phyloP scores from a whole-genome alignment of 2,797 vertebrate genomes.

The Coregonus ussuriensis region DNA sequence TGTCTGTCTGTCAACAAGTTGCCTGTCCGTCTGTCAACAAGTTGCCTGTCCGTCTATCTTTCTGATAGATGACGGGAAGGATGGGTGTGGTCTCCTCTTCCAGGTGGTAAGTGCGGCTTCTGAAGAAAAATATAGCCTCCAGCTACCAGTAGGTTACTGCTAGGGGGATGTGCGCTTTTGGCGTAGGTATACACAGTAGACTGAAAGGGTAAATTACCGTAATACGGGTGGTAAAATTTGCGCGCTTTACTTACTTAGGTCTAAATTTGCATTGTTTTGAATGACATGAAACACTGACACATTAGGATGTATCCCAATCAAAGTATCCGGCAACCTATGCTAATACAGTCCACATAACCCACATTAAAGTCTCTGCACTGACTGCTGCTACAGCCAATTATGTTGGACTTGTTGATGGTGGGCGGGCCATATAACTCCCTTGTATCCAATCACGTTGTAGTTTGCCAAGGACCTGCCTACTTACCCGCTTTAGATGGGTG shows the following conservation, averaged over 20 bases:
- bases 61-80: neutral
- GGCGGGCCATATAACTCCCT: slow-evolving; percentile 39
- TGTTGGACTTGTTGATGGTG: neutral
- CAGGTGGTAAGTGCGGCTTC: too few relatives aligned
- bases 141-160: neutral
- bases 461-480: slow-evolving; percentile 60
- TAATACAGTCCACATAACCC: slow-evolving; percentile 38
- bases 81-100: slow-evolving; percentile 28
- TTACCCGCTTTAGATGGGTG: slow-evolving; percentile 44
- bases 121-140: neutral
- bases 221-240: neutral
- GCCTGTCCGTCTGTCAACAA: neutral
- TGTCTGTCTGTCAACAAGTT: too few relatives aligned
- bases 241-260: neutral
- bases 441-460: slow-evolving; percentile 64
- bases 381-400: slow-evolving; percentile 63
- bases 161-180: neutral
- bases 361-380: slow-evolving; percentile 53
- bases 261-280: neutral
- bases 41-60: neutral
- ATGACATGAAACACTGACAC: slow-evolving; percentile 1
- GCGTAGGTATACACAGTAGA: neutral
- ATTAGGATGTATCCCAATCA: slow-evolving; percentile 25
- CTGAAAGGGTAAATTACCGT: neutral
- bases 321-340: slow-evolving; percentile 35